Percentiles rank a stretch among this genome's conserved stretches.
Evolutionary conservation across 2,797 vertebrate genomes (phyloP).

Genomic region (Betta splendens): DNA sequence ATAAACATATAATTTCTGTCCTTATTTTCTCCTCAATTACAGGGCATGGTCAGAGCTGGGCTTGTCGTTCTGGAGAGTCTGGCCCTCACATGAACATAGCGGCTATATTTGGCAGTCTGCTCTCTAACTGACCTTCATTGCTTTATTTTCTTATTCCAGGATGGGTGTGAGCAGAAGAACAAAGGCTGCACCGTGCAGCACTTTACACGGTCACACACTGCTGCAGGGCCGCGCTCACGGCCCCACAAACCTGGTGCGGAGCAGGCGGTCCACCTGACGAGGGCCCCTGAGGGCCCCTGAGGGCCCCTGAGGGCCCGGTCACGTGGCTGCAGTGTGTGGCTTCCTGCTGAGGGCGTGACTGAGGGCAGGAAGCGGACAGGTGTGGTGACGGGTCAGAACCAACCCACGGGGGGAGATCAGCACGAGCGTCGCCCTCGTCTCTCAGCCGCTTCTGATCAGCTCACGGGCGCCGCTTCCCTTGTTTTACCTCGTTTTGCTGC

Average conservation of each 20-base stretch:
- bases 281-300: too few relatives aligned
- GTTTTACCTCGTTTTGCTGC: too few relatives aligned
- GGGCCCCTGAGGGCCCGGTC: too few relatives aligned
- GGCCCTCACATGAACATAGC: constrained; percentile 86
- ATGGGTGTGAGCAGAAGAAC: constrained; percentile 68
- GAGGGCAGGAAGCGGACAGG: too few relatives aligned
- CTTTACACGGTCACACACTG: constrained; percentile 52
- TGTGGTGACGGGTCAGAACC: too few relatives aligned
- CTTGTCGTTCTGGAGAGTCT: constrained; percentile 85
- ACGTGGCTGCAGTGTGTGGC: too few relatives aligned
- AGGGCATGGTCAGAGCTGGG: constrained; percentile 84
- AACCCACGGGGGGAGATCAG: too few relatives aligned
- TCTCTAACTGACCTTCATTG: constrained; percentile 83
- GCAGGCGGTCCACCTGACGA: too few relatives aligned
- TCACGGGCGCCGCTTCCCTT: too few relatives aligned
- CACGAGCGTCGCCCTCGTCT: too few relatives aligned
- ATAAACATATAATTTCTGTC: constrained; percentile 90
- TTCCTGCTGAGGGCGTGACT: too few relatives aligned
- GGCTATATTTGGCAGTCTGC: constrained; percentile 87
- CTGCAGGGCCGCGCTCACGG: constrained; percentile 18
- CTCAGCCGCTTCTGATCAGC: too few relatives aligned
- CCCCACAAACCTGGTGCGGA: constrained; percentile 11
- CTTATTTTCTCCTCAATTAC: constrained; percentile 90
- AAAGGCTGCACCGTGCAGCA: constrained; percentile 58
- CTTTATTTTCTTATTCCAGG: constrained; percentile 76